These are phyloP conservation scores for Syrrhaptes paradoxus DNA, from an alignment of 2,113 vertebrate species.

Conservation along the genomic window DNA sequence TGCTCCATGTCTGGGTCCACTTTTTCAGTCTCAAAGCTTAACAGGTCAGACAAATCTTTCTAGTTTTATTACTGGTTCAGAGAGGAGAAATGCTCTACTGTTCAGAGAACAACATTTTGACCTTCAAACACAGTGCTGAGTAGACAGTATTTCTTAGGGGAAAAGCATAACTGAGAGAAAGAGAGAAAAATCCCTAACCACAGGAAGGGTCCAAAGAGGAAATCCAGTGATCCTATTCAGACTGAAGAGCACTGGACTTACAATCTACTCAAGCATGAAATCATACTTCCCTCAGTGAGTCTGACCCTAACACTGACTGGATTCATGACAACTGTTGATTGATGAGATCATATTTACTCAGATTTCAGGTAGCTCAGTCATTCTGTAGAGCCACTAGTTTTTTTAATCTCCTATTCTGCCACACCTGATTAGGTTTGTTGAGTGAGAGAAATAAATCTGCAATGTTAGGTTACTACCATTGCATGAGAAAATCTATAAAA, in stretches of 20 bases:
- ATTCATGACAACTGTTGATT: neutral
- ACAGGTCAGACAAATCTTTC: neutral
- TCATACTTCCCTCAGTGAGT: neutral
- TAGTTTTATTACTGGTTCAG: neutral
- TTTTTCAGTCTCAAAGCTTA: neutral
- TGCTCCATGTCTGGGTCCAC: neutral
- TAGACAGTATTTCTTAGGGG: neutral
- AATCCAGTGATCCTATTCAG: neutral
- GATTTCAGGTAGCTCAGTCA: neutral
- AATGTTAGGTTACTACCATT: neutral
- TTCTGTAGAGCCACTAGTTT: neutral
- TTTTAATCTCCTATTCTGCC: neutral
- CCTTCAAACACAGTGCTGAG: neutral
- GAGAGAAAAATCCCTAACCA: neutral
- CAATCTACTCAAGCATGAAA: neutral
- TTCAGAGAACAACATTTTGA: neutral
- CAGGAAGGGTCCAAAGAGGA: neutral
- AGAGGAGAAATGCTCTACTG: neutral
- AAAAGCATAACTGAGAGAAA: neutral
- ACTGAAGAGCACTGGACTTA: neutral
- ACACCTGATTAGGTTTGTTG: neutral
- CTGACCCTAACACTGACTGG: neutral
- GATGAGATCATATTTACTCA: neutral
- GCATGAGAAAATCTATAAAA: neutral
- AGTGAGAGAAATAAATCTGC: neutral